Percentiles rank a stretch among this genome's conserved stretches.
phyloP scores from a whole-genome alignment of 2,113 vertebrate genomes.

The Nannobrachium achirus region DNA sequence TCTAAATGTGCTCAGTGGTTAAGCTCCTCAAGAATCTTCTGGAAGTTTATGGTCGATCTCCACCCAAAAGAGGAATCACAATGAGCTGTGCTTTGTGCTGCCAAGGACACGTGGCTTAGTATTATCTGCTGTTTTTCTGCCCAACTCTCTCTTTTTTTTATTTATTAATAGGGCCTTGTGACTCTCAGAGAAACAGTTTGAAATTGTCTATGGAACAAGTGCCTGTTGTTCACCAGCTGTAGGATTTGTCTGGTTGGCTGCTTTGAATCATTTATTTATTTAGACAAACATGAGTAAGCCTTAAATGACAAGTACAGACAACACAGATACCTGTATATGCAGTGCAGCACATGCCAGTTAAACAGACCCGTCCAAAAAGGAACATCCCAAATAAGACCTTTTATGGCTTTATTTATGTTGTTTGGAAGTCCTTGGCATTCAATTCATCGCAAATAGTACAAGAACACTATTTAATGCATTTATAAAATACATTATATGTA shows the following conservation, averaged over 20 bases:
- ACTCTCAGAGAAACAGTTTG: conserved; percentile 26
- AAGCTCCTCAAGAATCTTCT: conserved; percentile 1
- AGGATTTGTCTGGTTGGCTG: not conserved
- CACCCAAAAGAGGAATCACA: not conserved
- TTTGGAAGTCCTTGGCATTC: no score
- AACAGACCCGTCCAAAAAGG: no score
- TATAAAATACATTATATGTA: no score
- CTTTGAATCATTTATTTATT: no score
- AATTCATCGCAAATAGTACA: no score
- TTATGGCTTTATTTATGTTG: no score
- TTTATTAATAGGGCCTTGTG: conserved; percentile 46
- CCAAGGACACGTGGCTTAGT: conserved; percentile 36
- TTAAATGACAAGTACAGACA: no score
- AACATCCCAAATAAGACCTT: no score
- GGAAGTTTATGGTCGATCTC: not conserved
- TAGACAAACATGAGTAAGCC: no score
- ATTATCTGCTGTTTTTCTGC: conserved; percentile 48
- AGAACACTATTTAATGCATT: no score
- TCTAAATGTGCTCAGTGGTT: not conserved
- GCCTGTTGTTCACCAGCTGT: conserved; percentile 18
- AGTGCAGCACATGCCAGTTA: no score
- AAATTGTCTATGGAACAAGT: conserved; percentile 16
- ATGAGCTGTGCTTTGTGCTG: conserved; percentile 2
- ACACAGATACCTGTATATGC: no score
- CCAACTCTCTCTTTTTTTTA: conserved; percentile 16